Evolutionary conservation across 23 tunicate genomes (phyloP).

Genomic region (Diplosoma virens): DNA sequence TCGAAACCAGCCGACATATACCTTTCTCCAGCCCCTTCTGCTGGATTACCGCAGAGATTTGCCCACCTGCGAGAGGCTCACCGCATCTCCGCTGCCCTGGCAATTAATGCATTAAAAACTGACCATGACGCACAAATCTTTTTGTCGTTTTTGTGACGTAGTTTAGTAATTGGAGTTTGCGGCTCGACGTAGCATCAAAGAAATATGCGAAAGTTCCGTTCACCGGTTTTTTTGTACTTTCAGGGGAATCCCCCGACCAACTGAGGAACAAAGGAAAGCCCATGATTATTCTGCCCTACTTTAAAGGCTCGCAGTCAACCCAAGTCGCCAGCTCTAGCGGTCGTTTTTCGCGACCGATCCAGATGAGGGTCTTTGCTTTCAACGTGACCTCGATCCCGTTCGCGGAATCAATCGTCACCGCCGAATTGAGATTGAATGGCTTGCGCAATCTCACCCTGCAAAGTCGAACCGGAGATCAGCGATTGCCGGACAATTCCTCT

Average conservation of each 20-base stretch:
- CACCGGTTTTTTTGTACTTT: too few species aligned
- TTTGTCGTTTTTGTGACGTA: too few species aligned
- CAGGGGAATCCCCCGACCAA: slow-evolving; percentile 24
- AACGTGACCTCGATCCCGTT: slow-evolving; percentile 72
- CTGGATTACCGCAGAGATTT: too few species aligned
- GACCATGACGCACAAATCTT: too few species aligned
- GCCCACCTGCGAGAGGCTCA: too few species aligned
- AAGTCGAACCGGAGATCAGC: background rate
- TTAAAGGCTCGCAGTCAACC: background rate
- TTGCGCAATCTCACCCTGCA: background rate
- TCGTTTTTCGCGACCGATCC: background rate
- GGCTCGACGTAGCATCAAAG: too few species aligned
- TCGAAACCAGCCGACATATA: too few species aligned
- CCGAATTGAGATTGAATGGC: slow-evolving; percentile 69
- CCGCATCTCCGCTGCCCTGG: too few species aligned
- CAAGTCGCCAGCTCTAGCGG: background rate
- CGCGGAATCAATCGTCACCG: slow-evolving; percentile 39
- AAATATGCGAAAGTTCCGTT: too few species aligned
- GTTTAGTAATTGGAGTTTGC: too few species aligned
- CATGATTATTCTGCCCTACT: slow-evolving; percentile 32
- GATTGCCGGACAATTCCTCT: background rate
- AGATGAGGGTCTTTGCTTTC: slow-evolving; percentile 54
- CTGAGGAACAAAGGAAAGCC: slow-evolving; percentile 33
- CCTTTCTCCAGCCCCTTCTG: too few species aligned
- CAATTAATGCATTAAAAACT: too few species aligned